These are phyloP conservation scores for Phoxinus phoxinus DNA, from an alignment of 2,113 vertebrate species.

Conservation along the genomic window DNA sequence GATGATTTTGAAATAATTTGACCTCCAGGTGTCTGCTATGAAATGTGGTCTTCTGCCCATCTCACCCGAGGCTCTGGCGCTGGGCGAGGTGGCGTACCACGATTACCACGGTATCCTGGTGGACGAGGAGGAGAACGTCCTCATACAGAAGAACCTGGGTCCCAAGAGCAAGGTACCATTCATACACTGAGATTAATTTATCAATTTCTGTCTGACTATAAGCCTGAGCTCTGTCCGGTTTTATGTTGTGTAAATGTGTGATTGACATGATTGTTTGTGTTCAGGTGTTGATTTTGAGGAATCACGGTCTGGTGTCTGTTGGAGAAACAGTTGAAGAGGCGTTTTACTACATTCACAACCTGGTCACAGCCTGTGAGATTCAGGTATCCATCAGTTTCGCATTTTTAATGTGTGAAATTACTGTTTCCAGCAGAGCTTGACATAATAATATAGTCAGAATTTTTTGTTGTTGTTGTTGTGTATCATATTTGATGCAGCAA, in stretches of 20 bases:
- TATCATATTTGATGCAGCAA: neutral
- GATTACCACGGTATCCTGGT: conserved; percentile 96
- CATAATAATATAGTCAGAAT: neutral
- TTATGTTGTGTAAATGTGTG: neutral
- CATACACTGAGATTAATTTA: neutral
- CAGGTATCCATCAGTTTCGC: conserved; percentile 78
- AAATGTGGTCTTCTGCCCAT: conserved; percentile 95
- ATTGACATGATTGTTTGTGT: neutral
- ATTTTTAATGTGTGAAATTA: neutral
- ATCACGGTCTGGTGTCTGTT: conserved; percentile 91
- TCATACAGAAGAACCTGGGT: conserved; percentile 94
- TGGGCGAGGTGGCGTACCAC: conserved; percentile 93
- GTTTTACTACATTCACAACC: conserved; percentile 95
- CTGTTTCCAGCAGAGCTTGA: neutral
- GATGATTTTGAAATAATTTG: neutral
- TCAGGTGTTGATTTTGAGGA: conserved; percentile 95
- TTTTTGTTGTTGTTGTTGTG: neutral
- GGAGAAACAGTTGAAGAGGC: conserved; percentile 96
- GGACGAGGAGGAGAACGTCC: conserved; percentile 86
- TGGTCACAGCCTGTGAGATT: conserved; percentile 96
- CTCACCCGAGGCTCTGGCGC: conserved; percentile 91
- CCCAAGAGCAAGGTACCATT: conserved; percentile 90
- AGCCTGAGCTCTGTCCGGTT: neutral
- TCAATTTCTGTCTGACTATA: neutral
- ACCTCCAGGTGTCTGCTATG: conserved; percentile 92